A percentile compares a stretch with the other conserved stretches of the same genome.
These are phyloP conservation scores for Nemopilema nomurai DNA, from an alignment of 30 jellyfish, hydroid and myxozoan genomes.

Conservation along the genomic window DNA sequence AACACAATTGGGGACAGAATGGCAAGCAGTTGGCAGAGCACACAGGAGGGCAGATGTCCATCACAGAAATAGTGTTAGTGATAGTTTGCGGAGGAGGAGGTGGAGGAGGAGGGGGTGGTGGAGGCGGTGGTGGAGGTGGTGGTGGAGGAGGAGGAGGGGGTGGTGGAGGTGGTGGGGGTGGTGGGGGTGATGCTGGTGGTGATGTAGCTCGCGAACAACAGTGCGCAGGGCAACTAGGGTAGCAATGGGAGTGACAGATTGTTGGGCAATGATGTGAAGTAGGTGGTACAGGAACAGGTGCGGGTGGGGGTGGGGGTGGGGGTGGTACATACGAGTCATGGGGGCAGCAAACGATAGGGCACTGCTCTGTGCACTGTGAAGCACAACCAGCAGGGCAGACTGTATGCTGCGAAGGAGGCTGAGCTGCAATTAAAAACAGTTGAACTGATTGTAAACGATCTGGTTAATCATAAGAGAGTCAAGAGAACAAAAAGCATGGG, in stretches of 20 bases:
- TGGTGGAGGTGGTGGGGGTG: conserved; percentile 74
- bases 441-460: neutral
- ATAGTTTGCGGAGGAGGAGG: conserved; percentile 52
- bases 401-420: conserved; percentile 37
- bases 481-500: no score
- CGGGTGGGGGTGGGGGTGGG: conserved; percentile 65
- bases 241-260: conserved; percentile 72
- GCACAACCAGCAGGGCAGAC: conserved; percentile 80
- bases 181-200: conserved; percentile 71
- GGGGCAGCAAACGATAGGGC: conserved; percentile 72
- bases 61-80: conserved; percentile 59
- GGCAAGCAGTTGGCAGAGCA: conserved; percentile 62
- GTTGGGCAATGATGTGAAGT: conserved; percentile 77
- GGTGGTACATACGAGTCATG: conserved; percentile 54
- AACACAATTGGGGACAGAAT: conserved; percentile 71
- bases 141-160: conserved; percentile 82
- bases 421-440: neutral
- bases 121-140: conserved; percentile 73
- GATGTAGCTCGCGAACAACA: conserved; percentile 74
- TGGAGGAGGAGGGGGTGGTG: conserved; percentile 61
- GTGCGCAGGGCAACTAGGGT: conserved; percentile 73
- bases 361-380: conserved; percentile 60
- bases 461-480: no score
- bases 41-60: conserved; percentile 80
- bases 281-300: conserved; percentile 67